Evolutionary conservation across 2,888 invertebrate genomes (phyloP).

Genomic region (Ennomos quercinarius): DNA sequence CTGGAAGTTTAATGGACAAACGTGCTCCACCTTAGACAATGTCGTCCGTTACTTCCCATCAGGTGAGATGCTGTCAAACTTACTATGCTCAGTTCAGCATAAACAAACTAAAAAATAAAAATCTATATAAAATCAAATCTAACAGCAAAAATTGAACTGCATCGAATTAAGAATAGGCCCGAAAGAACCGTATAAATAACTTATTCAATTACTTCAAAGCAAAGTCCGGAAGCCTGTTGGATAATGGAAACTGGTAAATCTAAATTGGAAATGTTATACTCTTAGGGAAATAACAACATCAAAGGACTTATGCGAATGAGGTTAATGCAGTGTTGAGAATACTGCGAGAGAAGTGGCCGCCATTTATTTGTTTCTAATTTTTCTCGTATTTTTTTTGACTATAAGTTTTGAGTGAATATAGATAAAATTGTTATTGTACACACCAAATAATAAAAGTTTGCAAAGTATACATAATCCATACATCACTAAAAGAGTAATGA

Average conservation of each 20-base stretch:
- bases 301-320: constrained; percentile 24
- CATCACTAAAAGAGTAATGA: too few relatives aligned
- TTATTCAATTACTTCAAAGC: constrained; percentile 21
- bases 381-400: neutral
- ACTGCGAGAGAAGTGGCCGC: constrained; percentile 11
- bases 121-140: too few relatives aligned
- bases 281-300: constrained; percentile 25
- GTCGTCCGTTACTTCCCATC: too few relatives aligned
- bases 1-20: too few relatives aligned
- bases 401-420: too few relatives aligned
- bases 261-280: constrained; percentile 26
- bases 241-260: constrained; percentile 30
- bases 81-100: too few relatives aligned
- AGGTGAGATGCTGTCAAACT: too few relatives aligned
- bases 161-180: neutral
- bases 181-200: constrained; percentile 14
- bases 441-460: too few relatives aligned
- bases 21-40: too few relatives aligned
- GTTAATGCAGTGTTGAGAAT: constrained; percentile 18
- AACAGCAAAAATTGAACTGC: constrained; percentile 1
- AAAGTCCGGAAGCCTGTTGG: constrained; percentile 21
- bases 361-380: constrained; percentile 3
- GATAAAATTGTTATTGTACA: too few relatives aligned
- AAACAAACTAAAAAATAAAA: too few relatives aligned
- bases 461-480: too few relatives aligned